Evolutionary conservation across 2,113 vertebrate genomes (phyloP).

Genomic region (Muntiacus reevesi): DNA sequence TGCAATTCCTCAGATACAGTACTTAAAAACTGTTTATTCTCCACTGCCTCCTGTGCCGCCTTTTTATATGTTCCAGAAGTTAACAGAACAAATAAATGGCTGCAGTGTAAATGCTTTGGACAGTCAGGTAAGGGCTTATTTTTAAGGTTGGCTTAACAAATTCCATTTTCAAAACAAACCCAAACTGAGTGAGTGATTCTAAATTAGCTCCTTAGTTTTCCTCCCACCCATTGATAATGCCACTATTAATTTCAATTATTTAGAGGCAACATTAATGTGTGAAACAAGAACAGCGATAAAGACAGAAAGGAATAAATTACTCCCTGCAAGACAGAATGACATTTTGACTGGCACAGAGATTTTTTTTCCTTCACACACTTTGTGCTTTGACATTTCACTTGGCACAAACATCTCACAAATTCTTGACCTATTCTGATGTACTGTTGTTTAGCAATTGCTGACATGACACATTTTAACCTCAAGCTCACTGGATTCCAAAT

Average conservation of each 20-base stretch:
- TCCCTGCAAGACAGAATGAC: constrained; percentile 61
- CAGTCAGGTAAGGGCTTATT: constrained; percentile 45
- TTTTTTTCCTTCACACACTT: constrained; percentile 61
- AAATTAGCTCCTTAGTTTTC: constrained; percentile 62
- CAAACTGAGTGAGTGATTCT: constrained; percentile 49
- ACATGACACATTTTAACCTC: constrained; percentile 70
- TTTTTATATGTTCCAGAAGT: constrained; percentile 22
- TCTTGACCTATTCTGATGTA: constrained; percentile 73
- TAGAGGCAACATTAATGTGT: constrained; percentile 46
- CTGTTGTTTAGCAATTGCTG: constrained; percentile 68
- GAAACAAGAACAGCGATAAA: constrained; percentile 39
- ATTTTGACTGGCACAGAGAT: constrained; percentile 68
- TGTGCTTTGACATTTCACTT: constrained; percentile 75
- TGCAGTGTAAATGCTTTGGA: neutral
- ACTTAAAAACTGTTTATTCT: neutral
- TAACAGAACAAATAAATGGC: constrained; percentile 25
- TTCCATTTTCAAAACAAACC: constrained; percentile 51
- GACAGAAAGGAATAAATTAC: constrained; percentile 66
- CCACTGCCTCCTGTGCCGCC: neutral
- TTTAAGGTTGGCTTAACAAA: constrained; percentile 56
- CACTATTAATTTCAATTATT: constrained; percentile 67
- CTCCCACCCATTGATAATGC: constrained; percentile 46
- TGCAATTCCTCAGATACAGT: neutral
- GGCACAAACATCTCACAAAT: constrained; percentile 71
- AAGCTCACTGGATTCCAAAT: constrained; percentile 58